Evolutionary conservation across 2,113 vertebrate genomes (phyloP).

Genomic region (Cnemophilus loriae): DNA sequence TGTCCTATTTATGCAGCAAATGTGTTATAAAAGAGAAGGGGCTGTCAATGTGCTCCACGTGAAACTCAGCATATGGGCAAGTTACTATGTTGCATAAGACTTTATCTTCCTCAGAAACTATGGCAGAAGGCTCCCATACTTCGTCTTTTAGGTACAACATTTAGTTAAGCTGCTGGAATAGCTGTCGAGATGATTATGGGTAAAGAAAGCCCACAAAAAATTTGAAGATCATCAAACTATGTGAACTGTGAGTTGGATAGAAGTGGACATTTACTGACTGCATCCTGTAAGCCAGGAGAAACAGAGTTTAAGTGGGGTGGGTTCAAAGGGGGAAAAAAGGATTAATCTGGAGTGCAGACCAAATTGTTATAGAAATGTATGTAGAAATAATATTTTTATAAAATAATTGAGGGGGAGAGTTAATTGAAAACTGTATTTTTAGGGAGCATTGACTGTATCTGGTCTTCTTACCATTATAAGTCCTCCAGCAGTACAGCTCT

Average conservation of each 20-base stretch:
- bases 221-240: neutral
- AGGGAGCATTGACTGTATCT: neutral
- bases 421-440: neutral
- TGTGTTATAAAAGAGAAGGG: neutral
- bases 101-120: neutral
- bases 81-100: neutral
- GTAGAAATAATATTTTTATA: neutral
- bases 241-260: neutral
- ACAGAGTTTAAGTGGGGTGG: neutral
- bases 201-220: neutral
- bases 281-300: neutral
- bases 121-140: neutral
- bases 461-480: neutral
- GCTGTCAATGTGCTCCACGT: neutral
- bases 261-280: neutral
- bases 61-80: neutral
- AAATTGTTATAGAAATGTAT: neutral
- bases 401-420: neutral
- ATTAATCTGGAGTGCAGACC: neutral
- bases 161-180: neutral
- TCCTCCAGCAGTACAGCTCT: neutral
- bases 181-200: neutral
- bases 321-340: neutral
- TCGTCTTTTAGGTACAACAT: neutral
- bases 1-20: neutral